phyloP scores from a whole-genome alignment of 2,797 vertebrate genomes.

The Lepus oiostolus region DNA sequence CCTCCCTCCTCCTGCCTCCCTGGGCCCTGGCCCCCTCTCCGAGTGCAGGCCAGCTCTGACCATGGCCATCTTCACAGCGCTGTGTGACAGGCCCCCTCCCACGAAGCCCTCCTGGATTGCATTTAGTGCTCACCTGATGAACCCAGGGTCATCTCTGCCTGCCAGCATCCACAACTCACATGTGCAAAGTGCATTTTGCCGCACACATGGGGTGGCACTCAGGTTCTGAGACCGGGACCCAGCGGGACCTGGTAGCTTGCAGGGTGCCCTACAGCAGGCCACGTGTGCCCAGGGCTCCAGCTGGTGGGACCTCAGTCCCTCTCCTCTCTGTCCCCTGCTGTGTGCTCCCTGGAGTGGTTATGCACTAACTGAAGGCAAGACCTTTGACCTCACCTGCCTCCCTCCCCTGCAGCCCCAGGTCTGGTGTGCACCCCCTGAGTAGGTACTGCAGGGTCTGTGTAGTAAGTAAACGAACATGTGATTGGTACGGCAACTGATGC shows the following conservation, averaged over 20 bases:
- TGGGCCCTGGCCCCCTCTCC: too few relatives aligned
- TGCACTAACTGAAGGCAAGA: not conserved
- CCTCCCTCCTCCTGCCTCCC: not conserved
- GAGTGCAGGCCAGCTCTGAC: too few relatives aligned
- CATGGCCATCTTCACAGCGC: too few relatives aligned
- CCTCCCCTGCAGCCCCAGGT: not conserved
- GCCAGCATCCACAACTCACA: not conserved
- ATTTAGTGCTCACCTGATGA: not conserved
- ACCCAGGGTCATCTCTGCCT: not conserved
- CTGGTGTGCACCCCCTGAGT: not conserved
- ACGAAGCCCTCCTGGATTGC: too few relatives aligned
- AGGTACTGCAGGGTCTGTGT: rapidly evolving
- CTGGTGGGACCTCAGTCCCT: not conserved
- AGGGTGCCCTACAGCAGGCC: not conserved
- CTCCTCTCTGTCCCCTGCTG: too few relatives aligned
- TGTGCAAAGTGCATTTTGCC: not conserved
- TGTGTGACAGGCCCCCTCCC: too few relatives aligned
- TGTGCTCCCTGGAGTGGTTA: not conserved
- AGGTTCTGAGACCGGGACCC: not conserved
- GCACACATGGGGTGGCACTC: too few relatives aligned
- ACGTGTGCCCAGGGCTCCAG: not conserved
- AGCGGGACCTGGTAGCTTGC: not conserved
- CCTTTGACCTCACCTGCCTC: not conserved
- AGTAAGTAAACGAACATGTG: not conserved
- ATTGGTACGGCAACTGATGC: not conserved